These are phyloP conservation scores for Aphelinus atriplicis DNA, from an alignment of 1,140 invertebrate species.

Conservation along the genomic window DNA sequence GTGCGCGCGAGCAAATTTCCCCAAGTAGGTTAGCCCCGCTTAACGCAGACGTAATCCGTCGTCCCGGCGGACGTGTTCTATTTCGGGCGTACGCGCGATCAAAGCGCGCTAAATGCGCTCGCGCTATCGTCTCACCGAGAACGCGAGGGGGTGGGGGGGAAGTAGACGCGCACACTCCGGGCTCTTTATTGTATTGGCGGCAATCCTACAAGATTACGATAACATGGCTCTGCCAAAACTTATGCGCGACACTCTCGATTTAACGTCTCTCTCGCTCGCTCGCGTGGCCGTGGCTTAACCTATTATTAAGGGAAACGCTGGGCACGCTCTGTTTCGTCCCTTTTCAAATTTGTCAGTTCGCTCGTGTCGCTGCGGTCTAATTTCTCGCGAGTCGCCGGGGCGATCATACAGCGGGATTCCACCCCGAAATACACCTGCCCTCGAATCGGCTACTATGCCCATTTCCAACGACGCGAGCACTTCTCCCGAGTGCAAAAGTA, in stretches of 20 bases:
- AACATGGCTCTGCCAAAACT: slow-evolving; percentile 44
- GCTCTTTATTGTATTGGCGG: slow-evolving; percentile 49
- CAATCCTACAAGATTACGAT: slow-evolving; percentile 50
- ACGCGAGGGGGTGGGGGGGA: too few relatives aligned
- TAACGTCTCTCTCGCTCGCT: slow-evolving; percentile 22
- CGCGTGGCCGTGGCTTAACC: too few relatives aligned
- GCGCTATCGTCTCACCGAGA: slow-evolving; percentile 27
- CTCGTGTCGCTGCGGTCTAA: too few relatives aligned
- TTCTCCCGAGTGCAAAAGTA: too few relatives aligned
- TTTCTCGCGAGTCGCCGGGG: too few relatives aligned
- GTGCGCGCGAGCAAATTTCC: background rate
- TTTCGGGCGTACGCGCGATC: slow-evolving; percentile 42
- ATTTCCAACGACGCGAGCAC: too few relatives aligned
- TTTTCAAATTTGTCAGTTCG: too few relatives aligned
- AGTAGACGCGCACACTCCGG: slow-evolving; percentile 23
- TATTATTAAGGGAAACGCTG: too few relatives aligned
- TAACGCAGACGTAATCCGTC: slow-evolving; percentile 15
- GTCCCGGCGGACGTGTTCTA: slow-evolving; percentile 40
- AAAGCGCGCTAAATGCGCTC: slow-evolving; percentile 37
- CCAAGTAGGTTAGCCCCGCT: slow-evolving; percentile 27
- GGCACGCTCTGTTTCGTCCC: too few relatives aligned
- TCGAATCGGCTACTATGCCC: too few relatives aligned
- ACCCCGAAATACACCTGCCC: too few relatives aligned
- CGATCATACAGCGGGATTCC: too few relatives aligned
- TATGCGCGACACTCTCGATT: slow-evolving; percentile 37